Evolutionary conservation across 23 tunicate genomes (phyloP).

Genomic region (Ciona savignyi): DNA sequence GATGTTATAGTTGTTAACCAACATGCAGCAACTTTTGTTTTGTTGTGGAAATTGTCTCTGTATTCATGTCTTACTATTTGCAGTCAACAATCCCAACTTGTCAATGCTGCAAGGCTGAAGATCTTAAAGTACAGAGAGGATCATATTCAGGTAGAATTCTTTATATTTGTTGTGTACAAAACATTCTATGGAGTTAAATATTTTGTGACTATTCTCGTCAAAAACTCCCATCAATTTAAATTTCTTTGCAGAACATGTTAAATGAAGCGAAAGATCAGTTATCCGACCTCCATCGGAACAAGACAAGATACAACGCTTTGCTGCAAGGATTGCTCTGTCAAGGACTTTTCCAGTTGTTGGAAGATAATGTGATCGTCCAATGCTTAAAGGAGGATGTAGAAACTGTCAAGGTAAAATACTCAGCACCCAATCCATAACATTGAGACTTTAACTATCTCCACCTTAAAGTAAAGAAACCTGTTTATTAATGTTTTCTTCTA

Average conservation of each 20-base stretch:
- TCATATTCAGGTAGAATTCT: constrained; percentile 71
- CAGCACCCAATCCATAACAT: no score
- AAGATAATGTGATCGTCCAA: constrained; percentile 38
- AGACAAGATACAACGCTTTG: constrained; percentile 33
- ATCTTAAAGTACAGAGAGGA: constrained; percentile 76
- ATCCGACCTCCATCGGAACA: constrained; percentile 36
- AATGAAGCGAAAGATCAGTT: constrained; percentile 56
- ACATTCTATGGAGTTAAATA: no score
- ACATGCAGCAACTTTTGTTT: no score
- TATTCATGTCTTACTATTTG: no score
- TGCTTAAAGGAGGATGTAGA: constrained; percentile 53
- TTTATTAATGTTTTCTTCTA: no score
- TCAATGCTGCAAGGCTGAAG: constrained; percentile 64
- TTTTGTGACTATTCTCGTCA: no score
- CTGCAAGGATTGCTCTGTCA: constrained; percentile 61
- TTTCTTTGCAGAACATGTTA: constrained; percentile 34
- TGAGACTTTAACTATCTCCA: no score
- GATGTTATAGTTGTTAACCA: no score
- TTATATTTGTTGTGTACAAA: no score
- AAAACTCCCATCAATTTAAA: no score
- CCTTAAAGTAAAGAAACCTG: no score
- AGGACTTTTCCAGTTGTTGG: constrained; percentile 73
- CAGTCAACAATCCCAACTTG: constrained; percentile 84
- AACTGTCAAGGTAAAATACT: constrained; percentile 57
- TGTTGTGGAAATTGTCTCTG: no score